A percentile compares a stretch with the other conserved stretches of the same genome.
phyloP scores from a whole-genome alignment of 2,888 invertebrate species.

The Agrilus biguttatus region DNA sequence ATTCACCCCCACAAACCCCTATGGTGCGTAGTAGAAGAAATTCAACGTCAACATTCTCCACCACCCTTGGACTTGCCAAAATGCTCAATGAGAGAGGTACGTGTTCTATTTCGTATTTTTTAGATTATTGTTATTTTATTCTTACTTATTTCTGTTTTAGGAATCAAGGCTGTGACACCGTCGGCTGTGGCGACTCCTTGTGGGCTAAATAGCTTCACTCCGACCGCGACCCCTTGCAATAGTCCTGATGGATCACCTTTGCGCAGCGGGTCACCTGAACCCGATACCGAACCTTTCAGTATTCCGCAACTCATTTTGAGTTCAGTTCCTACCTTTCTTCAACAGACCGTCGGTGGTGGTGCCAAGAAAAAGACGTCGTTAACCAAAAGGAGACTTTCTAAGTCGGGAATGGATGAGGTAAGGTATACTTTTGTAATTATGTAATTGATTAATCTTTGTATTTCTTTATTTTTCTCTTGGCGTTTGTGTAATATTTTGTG shows the following conservation, averaged over 20 bases:
- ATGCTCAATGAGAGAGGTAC: constrained; percentile 59
- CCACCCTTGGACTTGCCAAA: constrained; percentile 56
- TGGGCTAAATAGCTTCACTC: constrained; percentile 51
- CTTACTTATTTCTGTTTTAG: constrained; percentile 13
- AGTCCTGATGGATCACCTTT: constrained; percentile 60
- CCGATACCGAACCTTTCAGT: constrained; percentile 23
- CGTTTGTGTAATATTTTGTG: too few species aligned
- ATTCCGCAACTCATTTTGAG: constrained; percentile 42
- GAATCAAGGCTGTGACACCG: constrained; percentile 59
- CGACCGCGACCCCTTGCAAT: constrained; percentile 80
- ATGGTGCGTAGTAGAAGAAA: constrained; percentile 53
- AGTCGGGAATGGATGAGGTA: constrained; percentile 25
- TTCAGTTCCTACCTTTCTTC: constrained; percentile 50
- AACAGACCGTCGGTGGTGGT: constrained; percentile 45
- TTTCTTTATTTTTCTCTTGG: too few species aligned
- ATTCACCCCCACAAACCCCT: constrained; percentile 36
- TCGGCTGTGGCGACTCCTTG: constrained; percentile 50
- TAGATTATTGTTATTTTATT: too few species aligned
- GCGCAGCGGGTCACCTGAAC: constrained; percentile 43
- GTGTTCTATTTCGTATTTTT: neutral
- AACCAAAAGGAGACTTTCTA: constrained; percentile 26
- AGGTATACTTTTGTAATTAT: constrained; percentile 7
- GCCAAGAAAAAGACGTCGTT: constrained; percentile 22
- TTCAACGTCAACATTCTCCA: constrained; percentile 65
- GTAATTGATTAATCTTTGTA: neutral